phyloP scores from a whole-genome alignment of 2,113 vertebrate species.

The Pangasianodon hypophthalmus region DNA sequence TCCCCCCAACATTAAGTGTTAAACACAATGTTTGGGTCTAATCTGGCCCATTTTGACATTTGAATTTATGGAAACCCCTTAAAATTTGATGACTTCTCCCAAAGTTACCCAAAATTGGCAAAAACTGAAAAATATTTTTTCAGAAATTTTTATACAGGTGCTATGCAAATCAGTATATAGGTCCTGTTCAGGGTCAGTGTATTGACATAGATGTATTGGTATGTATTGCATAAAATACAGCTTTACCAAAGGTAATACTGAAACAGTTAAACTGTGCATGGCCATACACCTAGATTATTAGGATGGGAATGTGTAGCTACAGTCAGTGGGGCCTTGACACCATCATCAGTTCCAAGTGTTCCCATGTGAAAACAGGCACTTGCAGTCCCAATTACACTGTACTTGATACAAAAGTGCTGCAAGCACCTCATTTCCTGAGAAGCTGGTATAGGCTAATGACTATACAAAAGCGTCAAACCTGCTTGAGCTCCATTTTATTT shows the following conservation, averaged over 20 bases:
- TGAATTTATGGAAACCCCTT: not conserved
- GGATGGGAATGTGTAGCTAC: not conserved
- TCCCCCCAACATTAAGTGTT: not conserved
- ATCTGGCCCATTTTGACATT: not conserved
- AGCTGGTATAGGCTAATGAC: not conserved
- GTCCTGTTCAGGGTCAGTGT: not conserved
- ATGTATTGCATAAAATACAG: not conserved
- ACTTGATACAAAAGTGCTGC: not conserved
- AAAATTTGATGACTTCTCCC: not conserved
- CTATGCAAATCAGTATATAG: not conserved
- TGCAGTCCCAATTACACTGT: not conserved
- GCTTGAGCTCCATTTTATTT: too few species aligned
- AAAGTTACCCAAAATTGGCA: not conserved
- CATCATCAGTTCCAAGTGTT: not conserved
- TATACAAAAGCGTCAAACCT: not conserved
- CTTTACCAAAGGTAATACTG: not conserved
- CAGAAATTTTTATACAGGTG: not conserved
- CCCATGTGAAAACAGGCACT: not conserved
- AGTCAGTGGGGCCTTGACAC: not conserved
- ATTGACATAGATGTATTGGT: not conserved
- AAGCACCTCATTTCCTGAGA: too few species aligned
- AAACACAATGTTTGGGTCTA: not conserved
- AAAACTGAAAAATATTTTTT: not conserved
- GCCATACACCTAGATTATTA: not conserved
- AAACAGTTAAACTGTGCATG: not conserved